Conservation (phyloP, 2,113 vertebrate genomes). For the Progne subis region DNA sequence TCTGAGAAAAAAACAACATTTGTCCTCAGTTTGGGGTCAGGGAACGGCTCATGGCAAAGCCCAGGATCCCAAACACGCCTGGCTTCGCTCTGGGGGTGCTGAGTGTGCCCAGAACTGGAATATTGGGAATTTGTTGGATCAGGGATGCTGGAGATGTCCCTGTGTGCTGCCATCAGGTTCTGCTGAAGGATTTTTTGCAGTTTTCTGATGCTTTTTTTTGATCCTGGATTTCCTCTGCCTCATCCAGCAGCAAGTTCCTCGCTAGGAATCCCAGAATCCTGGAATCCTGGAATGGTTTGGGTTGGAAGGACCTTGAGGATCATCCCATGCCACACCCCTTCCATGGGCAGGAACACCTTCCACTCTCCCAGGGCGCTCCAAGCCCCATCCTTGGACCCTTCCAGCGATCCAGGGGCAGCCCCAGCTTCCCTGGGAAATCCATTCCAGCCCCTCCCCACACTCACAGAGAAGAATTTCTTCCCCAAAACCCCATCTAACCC, state of each 20-base stretch:
- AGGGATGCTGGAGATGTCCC: not conserved
- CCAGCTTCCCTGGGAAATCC: not conserved
- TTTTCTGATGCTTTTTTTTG: not conserved
- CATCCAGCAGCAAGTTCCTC: not conserved
- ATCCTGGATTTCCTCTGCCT: not conserved
- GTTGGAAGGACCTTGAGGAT: not conserved
- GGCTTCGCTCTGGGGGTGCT: not conserved
- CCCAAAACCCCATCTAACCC: no score
- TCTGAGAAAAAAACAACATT: not conserved
- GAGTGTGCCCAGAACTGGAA: not conserved
- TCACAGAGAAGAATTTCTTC: not conserved
- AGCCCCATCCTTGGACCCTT: not conserved
- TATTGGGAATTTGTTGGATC: no score
- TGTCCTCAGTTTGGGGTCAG: not conserved
- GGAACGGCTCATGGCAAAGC: not conserved
- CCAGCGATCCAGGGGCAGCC: not conserved
- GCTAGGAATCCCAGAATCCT: not conserved
- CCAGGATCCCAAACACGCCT: not conserved
- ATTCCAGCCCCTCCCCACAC: not conserved
- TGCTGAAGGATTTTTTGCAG: not conserved
- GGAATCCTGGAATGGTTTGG: not conserved
- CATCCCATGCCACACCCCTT: not conserved
- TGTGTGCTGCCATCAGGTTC: not conserved
- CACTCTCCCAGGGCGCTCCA: not conserved
- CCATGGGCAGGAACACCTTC: not conserved